These are phyloP conservation scores for Rambutsinella grinnellia DNA, from an alignment of 2,888 invertebrate species.

Conservation along the genomic window DNA sequence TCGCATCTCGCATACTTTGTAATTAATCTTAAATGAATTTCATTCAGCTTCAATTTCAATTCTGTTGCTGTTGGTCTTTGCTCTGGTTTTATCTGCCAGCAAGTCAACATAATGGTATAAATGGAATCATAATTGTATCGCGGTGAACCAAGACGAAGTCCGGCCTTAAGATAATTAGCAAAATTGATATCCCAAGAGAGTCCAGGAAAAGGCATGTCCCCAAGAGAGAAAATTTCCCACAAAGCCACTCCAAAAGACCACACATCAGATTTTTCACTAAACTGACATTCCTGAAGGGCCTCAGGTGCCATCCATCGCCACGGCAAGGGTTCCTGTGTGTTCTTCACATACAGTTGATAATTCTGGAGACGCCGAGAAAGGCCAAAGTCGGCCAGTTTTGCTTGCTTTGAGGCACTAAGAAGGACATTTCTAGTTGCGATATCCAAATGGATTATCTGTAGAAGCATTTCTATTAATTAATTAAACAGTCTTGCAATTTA, in stretches of 20 bases:
- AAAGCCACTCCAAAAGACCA: slow-evolving; percentile 8
- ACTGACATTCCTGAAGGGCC: background rate
- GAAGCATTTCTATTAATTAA: too few relatives aligned
- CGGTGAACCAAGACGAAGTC: background rate
- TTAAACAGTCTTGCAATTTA: too few relatives aligned
- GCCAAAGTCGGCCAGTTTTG: slow-evolving; percentile 13
- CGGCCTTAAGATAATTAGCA: background rate
- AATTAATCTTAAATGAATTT: too few relatives aligned
- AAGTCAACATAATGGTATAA: background rate
- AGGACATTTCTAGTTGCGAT: slow-evolving; percentile 15
- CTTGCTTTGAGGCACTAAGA: background rate
- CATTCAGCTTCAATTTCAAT: too few relatives aligned
- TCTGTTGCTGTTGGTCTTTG: background rate
- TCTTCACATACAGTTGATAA: slow-evolving; percentile 3
- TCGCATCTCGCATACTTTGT: too few relatives aligned
- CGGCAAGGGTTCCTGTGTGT: background rate
- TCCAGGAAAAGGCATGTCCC: slow-evolving; percentile 1
- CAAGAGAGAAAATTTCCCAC: slow-evolving; percentile 12
- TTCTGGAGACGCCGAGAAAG: slow-evolving; percentile 5
- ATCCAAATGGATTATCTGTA: slow-evolving; percentile 1
- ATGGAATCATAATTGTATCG: background rate
- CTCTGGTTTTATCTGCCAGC: background rate
- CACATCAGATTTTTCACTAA: slow-evolving; percentile 10
- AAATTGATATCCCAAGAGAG: slow-evolving; percentile 1
- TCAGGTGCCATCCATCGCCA: slow-evolving; percentile 19